Conservation (phyloP, 1,140 invertebrate genomes). For the Lucilia cuprina region DNA sequence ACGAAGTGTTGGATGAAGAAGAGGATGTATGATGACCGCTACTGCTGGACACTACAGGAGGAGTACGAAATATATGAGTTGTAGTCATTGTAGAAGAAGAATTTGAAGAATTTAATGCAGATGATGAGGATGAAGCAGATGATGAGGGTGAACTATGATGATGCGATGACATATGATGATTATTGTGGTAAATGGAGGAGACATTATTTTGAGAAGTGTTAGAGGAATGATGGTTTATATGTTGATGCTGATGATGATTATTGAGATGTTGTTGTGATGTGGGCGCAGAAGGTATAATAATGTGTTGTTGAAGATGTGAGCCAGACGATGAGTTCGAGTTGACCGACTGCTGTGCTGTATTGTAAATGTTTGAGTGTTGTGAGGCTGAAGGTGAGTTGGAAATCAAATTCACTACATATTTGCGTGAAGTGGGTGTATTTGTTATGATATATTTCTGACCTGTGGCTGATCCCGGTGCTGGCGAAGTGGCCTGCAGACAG, state of each 20-base stretch:
- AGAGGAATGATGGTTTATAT: constrained; percentile 23
- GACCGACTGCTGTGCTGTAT: neutral
- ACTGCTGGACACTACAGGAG: constrained; percentile 59
- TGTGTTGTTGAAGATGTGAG: constrained; percentile 37
- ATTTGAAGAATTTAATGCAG: neutral
- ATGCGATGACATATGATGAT: constrained; percentile 32
- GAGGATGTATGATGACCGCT: constrained; percentile 39
- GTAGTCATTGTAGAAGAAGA: constrained; percentile 44
- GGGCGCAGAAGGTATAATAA: constrained; percentile 16
- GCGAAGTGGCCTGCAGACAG: constrained; percentile 35
- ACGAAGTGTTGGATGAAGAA: constrained; percentile 35
- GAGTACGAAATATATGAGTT: constrained; percentile 57
- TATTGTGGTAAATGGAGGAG: constrained; percentile 43
- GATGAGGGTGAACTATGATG: constrained; percentile 24
- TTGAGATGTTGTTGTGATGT: constrained; percentile 43
- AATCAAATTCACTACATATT: constrained; percentile 57
- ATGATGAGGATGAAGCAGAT: neutral
- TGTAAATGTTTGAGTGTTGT: neutral
- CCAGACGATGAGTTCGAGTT: constrained; percentile 42
- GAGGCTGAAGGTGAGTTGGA: constrained; percentile 40
- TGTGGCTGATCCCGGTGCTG: neutral
- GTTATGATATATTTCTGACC: constrained; percentile 32
- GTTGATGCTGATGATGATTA: constrained; percentile 46
- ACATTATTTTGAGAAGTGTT: neutral
- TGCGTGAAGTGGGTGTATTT: constrained; percentile 49